A percentile compares a stretch with the other conserved stretches of the same genome.
These are phyloP conservation scores for Oryzias melastigma DNA, from an alignment of 2,113 vertebrate genomes.

Conservation along the genomic window DNA sequence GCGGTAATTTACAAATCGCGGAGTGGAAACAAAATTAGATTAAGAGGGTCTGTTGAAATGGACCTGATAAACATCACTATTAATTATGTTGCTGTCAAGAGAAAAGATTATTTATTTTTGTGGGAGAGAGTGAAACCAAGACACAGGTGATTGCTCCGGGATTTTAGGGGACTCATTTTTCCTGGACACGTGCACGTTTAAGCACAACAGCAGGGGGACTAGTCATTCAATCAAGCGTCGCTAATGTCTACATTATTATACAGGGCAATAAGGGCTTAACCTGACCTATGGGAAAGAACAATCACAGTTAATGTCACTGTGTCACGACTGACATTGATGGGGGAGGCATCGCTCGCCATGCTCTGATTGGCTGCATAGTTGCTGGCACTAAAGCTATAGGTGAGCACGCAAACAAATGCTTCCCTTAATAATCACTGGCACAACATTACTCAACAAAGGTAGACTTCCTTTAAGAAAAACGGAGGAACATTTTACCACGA, in stretches of 20 bases:
- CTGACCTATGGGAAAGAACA: conserved; percentile 59
- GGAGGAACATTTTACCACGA: neutral
- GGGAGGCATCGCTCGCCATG: conserved; percentile 51
- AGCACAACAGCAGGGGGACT: conserved; percentile 53
- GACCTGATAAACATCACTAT: conserved; percentile 81
- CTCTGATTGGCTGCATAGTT: conserved; percentile 59
- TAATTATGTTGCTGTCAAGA: conserved; percentile 78
- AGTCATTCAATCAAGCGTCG: conserved; percentile 69
- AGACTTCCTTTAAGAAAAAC: neutral
- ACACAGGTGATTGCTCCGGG: conserved; percentile 63
- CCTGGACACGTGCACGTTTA: conserved; percentile 51
- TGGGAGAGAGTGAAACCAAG: conserved; percentile 70
- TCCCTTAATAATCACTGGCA: conserved; percentile 31
- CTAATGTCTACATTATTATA: conserved; percentile 73
- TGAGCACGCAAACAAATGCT: conserved; percentile 35
- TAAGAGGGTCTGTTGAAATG: conserved; percentile 79
- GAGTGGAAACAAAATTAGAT: conserved; percentile 84
- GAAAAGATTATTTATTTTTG: conserved; percentile 75
- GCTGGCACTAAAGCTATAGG: conserved; percentile 44
- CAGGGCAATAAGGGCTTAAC: conserved; percentile 67
- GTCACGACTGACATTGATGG: conserved; percentile 66
- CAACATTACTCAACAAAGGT: conserved; percentile 37
- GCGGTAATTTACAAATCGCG: conserved; percentile 82
- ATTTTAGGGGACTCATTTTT: conserved; percentile 69
- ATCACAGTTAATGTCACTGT: conserved; percentile 42